Evolutionary conservation across 1,140 invertebrate genomes (phyloP).

Genomic region (Mya arenaria): DNA sequence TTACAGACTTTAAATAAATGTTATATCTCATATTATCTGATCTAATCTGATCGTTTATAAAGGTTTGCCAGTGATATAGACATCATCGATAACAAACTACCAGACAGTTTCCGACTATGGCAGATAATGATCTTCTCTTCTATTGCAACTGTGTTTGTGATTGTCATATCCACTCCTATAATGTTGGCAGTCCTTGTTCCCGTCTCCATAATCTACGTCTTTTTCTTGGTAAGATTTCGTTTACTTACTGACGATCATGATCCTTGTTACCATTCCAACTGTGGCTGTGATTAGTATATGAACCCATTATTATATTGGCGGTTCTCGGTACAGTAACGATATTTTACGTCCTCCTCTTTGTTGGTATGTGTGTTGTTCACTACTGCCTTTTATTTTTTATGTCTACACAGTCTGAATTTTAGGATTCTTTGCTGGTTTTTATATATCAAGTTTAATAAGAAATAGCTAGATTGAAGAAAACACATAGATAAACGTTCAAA

Average conservation of each 20-base stretch:
- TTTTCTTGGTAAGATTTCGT: conserved; percentile 81
- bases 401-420: too few relatives aligned
- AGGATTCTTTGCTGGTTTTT: too few relatives aligned
- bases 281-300: background rate
- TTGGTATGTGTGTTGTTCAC: too few relatives aligned
- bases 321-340: background rate
- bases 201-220: conserved; percentile 83
- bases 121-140: conserved; percentile 69
- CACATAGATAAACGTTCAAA: too few relatives aligned
- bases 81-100: conserved; percentile 80
- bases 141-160: conserved; percentile 65
- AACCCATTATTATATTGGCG: background rate
- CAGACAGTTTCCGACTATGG: conserved; percentile 80
- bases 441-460: too few relatives aligned
- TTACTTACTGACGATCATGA: too few relatives aligned
- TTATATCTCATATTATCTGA: too few relatives aligned
- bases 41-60: conserved; percentile 60
- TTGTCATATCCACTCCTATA: conserved; percentile 67
- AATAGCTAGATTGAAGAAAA: too few relatives aligned
- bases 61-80: conserved; percentile 85
- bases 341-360: background rate
- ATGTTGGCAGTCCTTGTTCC: conserved; percentile 81
- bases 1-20: too few relatives aligned
- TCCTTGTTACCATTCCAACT: too few relatives aligned
- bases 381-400: too few relatives aligned